These are phyloP conservation scores for Panthera tigris DNA, from an alignment of 2,113 vertebrate species.

Conservation along the genomic window DNA sequence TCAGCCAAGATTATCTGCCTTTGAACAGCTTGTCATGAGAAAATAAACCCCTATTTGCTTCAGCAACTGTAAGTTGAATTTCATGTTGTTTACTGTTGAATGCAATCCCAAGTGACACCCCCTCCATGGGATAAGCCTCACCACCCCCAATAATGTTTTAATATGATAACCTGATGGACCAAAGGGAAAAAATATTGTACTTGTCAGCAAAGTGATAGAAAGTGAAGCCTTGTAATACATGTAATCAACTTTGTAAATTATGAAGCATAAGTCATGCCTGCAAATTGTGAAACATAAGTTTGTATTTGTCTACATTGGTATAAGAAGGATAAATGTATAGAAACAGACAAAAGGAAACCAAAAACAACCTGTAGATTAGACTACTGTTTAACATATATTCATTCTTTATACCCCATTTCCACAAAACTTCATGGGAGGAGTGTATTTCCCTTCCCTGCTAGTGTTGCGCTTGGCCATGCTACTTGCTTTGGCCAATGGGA, in stretches of 20 bases:
- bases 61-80: conserved; percentile 22
- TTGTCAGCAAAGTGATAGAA: conserved; percentile 45
- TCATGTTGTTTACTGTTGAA: conserved; percentile 55
- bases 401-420: background rate
- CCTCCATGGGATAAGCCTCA: background rate
- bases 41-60: conserved; percentile 47
- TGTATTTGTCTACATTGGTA: background rate
- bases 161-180: conserved; percentile 14
- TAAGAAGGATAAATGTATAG: conserved; percentile 17
- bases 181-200: conserved; percentile 36
- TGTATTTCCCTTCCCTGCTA: background rate
- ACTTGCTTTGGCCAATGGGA: background rate
- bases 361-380: background rate
- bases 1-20: background rate
- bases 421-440: background rate
- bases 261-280: background rate
- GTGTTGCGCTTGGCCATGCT: background rate
- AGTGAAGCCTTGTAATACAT: background rate
- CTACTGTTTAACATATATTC: background rate
- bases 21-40: conserved; percentile 23
- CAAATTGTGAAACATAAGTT: conserved; percentile 48
- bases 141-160: conserved; percentile 1
- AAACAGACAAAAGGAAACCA: conserved; percentile 18
- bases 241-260: conserved; percentile 46
- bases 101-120: background rate